Base-by-base conservation (phyloP, 2,797 vertebrate species). In the Macropodus opercularis region DNA sequence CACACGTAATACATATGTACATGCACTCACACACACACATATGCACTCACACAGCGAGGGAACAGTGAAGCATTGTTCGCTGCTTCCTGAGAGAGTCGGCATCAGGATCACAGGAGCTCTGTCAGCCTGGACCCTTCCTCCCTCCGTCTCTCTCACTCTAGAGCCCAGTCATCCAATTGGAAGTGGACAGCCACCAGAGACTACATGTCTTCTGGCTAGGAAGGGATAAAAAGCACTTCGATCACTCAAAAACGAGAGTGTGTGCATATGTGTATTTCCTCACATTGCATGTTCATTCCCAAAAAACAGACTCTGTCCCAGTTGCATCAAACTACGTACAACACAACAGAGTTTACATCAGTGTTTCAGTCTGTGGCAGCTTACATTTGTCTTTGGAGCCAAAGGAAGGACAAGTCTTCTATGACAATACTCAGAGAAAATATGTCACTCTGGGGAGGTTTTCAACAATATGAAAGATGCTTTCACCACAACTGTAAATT, bases 51-150 rank as follows among this genome's bases (percentile, higher is more conserved):
- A 39, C 36, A 32, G 43, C 66, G 61, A 55, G 72, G 76, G 80
- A 89, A 90, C 88, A 90, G 86, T 79, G 75, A 23, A 18, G 84
- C 81, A 89, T 90, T 90, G 87, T 90, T 85, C 69, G 8, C 31
- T 2, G 49, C 72, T 89, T 90, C 88, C 88, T 88, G 86, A 86
- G 83, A 85, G 82, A 84, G 63, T n/a, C 53, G 47, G 74, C 63
- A 43, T 75, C 57, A 47, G 69, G 71, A 89, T 86, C 79, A 77
- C 80, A 81, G 82, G 74, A 84, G 79, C 72, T 80, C 72, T 51
- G 69, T 76, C 82, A 77, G 74, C 57, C 65, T 2, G 48, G 65
- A 65, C 66, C 55, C 62, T 77, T 58, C 63, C 80, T 60, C 64
- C 35, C 59, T 11, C 46, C 21, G 2, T 12, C 11, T 41, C 41